Conservation (phyloP, 2,797 vertebrate species). For the Bovichtus variegatus region DNA sequence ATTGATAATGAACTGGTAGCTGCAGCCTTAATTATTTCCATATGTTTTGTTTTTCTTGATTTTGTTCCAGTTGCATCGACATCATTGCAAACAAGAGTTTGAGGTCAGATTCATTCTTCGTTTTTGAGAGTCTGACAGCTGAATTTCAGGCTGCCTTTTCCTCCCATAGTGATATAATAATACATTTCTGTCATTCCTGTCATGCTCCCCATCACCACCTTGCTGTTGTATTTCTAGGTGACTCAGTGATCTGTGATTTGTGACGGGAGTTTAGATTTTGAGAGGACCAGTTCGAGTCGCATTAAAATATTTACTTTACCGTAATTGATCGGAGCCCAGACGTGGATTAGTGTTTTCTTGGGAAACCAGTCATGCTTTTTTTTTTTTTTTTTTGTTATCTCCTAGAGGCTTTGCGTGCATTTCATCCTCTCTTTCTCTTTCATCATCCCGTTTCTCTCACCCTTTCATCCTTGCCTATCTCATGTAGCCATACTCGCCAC, state of each 20-base stretch:
- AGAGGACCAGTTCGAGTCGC: conserved; percentile 10
- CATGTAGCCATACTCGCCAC: conserved; percentile 13
- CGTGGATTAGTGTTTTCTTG: conserved; percentile 53
- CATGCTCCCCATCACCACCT: conserved; percentile 5
- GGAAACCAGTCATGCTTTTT: conserved; percentile 46
- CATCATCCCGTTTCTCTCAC: conserved; percentile 48
- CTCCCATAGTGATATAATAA: not conserved
- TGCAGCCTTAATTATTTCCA: not conserved
- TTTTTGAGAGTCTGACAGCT: not conserved
- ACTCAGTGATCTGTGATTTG: conserved; percentile 22
- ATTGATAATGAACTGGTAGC: too few species aligned
- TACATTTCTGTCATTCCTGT: not conserved
- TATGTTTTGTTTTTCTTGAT: not conserved
- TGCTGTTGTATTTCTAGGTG: conserved; percentile 2
- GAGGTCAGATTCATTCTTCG: not conserved
- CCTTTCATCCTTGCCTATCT: conserved; percentile 53
- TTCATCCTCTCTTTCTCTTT: conserved; percentile 43
- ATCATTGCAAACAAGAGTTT: not conserved
- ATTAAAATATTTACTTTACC: conserved; percentile 57
- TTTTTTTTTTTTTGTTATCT: conserved; percentile 6
- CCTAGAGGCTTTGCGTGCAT: conserved; percentile 33
- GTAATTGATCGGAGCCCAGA: conserved; percentile 54
- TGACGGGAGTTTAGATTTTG: conserved; percentile 17
- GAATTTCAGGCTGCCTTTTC: conserved; percentile 17
- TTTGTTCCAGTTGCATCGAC: not conserved